phyloP scores from a whole-genome alignment of 2,797 vertebrate species.

The Lerista edwardsae region DNA sequence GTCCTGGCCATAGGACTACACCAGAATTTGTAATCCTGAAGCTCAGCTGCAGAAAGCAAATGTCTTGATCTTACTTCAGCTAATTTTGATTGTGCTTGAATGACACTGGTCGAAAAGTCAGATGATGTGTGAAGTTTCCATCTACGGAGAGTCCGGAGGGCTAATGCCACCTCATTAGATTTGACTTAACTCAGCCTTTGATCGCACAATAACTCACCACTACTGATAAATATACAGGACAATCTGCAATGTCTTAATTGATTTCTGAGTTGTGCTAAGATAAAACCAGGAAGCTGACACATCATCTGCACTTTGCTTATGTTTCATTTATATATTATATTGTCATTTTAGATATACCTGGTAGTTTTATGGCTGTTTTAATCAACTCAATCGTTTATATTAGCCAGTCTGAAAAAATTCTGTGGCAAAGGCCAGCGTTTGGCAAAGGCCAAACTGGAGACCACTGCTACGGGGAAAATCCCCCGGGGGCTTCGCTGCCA shows the following conservation, averaged over 20 bases:
- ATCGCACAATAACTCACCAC: neutral
- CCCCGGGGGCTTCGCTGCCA: no score
- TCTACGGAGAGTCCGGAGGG: neutral
- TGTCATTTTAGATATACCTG: no score
- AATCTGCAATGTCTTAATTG: neutral
- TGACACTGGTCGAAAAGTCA: neutral
- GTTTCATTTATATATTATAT: no score
- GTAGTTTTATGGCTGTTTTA: no score
- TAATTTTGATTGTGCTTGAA: neutral
- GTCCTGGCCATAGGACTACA: neutral
- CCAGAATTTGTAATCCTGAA: neutral
- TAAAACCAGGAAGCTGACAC: constrained; percentile 31
- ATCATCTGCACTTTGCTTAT: constrained; percentile 40
- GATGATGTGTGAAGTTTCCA: neutral
- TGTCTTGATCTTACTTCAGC: neutral
- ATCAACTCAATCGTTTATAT: no score
- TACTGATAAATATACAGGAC: constrained; percentile 22
- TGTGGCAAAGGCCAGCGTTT: no score
- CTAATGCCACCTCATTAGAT: neutral
- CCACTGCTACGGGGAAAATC: no score
- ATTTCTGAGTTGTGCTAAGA: neutral
- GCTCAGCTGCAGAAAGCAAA: neutral
- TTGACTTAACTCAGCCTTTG: constrained; percentile 5
- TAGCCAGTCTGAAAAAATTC: no score
- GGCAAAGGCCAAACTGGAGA: no score